Evolutionary conservation across 2,113 vertebrate genomes (phyloP).

Genomic region (Atlantisia rogersi): DNA sequence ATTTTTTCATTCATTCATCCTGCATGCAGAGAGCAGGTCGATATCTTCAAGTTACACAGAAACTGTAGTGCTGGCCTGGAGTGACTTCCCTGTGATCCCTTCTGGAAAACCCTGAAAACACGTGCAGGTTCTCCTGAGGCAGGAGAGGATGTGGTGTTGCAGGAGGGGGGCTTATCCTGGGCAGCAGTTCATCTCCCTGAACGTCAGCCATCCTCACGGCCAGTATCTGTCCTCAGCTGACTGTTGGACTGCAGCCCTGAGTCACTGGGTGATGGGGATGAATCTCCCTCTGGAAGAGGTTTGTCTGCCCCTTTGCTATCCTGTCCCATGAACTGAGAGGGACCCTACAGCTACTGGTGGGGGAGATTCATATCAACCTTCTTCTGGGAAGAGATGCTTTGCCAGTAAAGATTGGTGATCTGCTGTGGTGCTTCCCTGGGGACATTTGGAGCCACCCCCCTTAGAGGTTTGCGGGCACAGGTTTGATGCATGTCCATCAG

Average conservation of each 20-base stretch:
- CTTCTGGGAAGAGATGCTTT: background rate
- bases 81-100: background rate
- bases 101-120: background rate
- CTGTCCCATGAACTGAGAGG: background rate
- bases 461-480: background rate
- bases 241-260: background rate
- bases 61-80: background rate
- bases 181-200: background rate
- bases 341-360: background rate
- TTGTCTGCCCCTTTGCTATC: background rate
- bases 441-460: background rate
- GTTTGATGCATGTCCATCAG: background rate
- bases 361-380: background rate
- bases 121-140: background rate
- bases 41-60: background rate
- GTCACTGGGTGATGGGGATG: background rate
- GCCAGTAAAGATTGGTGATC: background rate
- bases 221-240: background rate
- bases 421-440: background rate
- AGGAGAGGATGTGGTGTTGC: background rate
- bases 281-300: background rate
- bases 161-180: background rate
- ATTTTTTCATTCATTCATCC: background rate
- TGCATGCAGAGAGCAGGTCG: background rate
- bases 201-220: rapidly evolving